A percentile compares a stretch with the other conserved stretches of the same genome.
Evolutionary conservation across 2,113 vertebrate genomes (phyloP).

Genomic region (Vulpes vulpes): DNA sequence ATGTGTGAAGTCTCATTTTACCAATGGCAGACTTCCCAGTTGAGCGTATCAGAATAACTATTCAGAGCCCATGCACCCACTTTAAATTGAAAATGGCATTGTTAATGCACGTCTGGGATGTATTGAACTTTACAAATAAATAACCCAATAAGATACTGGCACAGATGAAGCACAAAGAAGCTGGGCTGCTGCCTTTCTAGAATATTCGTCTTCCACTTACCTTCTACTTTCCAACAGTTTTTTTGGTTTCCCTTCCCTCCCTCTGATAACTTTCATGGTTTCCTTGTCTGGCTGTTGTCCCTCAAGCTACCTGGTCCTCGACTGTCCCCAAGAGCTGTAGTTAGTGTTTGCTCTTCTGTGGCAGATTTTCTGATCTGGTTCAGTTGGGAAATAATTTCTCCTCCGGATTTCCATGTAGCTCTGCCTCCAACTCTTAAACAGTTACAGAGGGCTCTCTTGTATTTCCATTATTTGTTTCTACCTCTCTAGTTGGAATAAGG

Average conservation of each 20-base stretch:
- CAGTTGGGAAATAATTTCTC: neutral
- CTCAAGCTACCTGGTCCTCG: neutral
- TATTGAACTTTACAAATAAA: conserved; percentile 65
- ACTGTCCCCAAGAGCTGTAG: neutral
- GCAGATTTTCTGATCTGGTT: neutral
- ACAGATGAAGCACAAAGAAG: neutral
- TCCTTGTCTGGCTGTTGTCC: neutral
- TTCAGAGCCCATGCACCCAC: neutral
- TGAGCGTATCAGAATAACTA: neutral
- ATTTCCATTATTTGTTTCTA: neutral
- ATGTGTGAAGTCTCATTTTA: conserved; percentile 16
- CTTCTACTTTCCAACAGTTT: neutral
- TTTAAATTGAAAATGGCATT: rapidly evolving
- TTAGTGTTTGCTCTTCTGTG: neutral
- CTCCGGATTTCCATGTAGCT: neutral
- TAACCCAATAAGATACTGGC: conserved; percentile 56
- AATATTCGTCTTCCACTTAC: neutral
- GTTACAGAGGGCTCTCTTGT: neutral
- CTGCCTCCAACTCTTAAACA: neutral
- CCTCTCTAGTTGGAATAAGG: too few relatives aligned
- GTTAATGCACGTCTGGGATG: neutral
- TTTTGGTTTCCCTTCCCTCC: neutral
- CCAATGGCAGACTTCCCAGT: conserved; percentile 54
- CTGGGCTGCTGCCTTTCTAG: neutral
- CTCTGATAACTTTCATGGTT: neutral